Percentiles rank a stretch among this genome's conserved stretches.
Conservation (phyloP, 2,888 invertebrate species). For the Hanleya hanleyi region DNA sequence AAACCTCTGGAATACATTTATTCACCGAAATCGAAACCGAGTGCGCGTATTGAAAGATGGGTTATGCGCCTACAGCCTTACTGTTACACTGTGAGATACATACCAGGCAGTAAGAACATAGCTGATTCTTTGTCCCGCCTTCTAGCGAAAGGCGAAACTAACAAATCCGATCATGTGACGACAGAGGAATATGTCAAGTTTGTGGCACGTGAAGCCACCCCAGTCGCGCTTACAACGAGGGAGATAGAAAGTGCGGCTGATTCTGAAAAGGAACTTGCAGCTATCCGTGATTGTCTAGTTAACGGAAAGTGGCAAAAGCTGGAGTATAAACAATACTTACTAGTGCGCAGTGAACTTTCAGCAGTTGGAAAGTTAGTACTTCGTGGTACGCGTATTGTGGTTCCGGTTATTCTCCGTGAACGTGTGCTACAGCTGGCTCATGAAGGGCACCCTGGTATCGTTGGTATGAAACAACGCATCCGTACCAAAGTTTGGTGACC, state of each 20-base stretch:
- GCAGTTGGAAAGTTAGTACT: constrained; percentile 36
- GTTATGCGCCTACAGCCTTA: constrained; percentile 29
- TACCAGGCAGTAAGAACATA: constrained; percentile 9
- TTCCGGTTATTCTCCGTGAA: constrained; percentile 29
- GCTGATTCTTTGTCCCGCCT: constrained; percentile 7
- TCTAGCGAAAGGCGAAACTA: background rate
- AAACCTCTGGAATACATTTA: constrained; percentile 17
- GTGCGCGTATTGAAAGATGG: constrained; percentile 37
- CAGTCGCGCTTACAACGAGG: background rate
- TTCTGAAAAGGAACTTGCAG: background rate
- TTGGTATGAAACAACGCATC: constrained; percentile 21
- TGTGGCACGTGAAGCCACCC: background rate
- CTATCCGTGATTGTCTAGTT: background rate
- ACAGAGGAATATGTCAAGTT: background rate
- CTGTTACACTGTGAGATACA: constrained; percentile 3
- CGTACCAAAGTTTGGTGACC: constrained; percentile 37
- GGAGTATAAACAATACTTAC: constrained; percentile 25
- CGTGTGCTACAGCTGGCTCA: constrained; percentile 22
- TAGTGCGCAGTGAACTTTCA: constrained; percentile 30
- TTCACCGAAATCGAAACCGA: constrained; percentile 22
- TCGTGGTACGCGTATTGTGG: constrained; percentile 35
- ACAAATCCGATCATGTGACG: background rate
- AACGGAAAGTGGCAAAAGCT: background rate
- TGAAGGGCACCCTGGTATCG: constrained; percentile 38
- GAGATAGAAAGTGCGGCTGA: background rate